A percentile compares a stretch with the other conserved stretches of the same genome.
These are phyloP conservation scores for Galerucella pusilla DNA, from an alignment of 2,888 invertebrate genomes.

Conservation along the genomic window DNA sequence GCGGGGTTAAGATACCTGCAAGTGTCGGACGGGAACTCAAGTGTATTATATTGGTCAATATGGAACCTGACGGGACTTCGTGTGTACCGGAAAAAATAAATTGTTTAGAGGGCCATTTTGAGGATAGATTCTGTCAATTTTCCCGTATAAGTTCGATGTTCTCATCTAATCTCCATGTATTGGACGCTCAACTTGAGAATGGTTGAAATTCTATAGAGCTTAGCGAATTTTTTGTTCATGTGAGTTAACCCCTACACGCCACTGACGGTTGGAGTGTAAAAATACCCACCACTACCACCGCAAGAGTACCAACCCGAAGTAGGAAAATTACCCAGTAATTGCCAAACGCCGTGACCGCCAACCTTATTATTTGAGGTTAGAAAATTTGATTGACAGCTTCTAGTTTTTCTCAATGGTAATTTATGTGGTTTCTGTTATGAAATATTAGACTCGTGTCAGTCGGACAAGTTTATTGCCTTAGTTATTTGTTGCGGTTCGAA, in stretches of 20 bases:
- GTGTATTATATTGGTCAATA: too few relatives aligned
- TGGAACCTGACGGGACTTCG: too few relatives aligned
- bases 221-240: too few relatives aligned
- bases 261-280: constrained; percentile 19
- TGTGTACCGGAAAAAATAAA: too few relatives aligned
- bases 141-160: too few relatives aligned
- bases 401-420: constrained; percentile 57
- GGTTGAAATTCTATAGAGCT: too few relatives aligned
- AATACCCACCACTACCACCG: constrained; percentile 25
- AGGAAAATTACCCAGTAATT: constrained; percentile 51
- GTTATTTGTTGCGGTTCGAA: constrained; percentile 46
- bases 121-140: too few relatives aligned
- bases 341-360: constrained; percentile 42
- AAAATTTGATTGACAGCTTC: constrained; percentile 62
- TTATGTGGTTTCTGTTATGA: constrained; percentile 56
- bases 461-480: constrained; percentile 50
- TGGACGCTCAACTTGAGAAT: too few relatives aligned
- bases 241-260: neutral
- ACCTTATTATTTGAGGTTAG: constrained; percentile 54
- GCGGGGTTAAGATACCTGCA: too few relatives aligned
- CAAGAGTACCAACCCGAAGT: constrained; percentile 34
- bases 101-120: too few relatives aligned
- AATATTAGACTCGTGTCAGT: constrained; percentile 50
- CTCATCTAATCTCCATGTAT: too few relatives aligned
- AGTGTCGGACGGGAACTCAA: too few relatives aligned